Evolutionary conservation across 1,140 invertebrate species (phyloP).

Genomic region (Rhizoglyphus robini): DNA sequence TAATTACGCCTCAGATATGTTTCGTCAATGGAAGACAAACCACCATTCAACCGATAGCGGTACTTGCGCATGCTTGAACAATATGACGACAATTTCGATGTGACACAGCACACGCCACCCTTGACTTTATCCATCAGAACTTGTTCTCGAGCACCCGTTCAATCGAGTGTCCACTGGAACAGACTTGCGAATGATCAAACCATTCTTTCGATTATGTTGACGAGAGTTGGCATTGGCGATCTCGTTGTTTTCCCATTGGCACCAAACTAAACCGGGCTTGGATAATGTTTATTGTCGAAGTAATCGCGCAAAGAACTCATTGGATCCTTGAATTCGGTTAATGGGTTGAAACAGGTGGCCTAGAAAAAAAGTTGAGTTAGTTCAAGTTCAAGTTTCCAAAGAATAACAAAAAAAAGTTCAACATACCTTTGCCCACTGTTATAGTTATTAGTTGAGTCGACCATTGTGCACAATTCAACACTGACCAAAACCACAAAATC

Average conservation of each 20-base stretch:
- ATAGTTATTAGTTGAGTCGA: no score
- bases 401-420: no score
- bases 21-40: conserved; percentile 95
- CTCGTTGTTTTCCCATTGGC: conserved; percentile 99
- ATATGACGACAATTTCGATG: conserved; percentile 93
- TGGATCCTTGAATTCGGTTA: not conserved
- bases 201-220: conserved; percentile 98
- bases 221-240: conserved; percentile 98
- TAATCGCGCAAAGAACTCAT: conserved; percentile 52
- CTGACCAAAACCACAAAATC: no score
- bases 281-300: conserved; percentile 97
- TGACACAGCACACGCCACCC: conserved; percentile 85
- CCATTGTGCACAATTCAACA: no score
- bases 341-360: no score
- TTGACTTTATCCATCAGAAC: no score
- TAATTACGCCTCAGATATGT: conserved; percentile 87
- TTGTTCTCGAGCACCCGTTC: conserved; percentile 93
- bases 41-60: conserved; percentile 95
- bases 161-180: conserved; percentile 94
- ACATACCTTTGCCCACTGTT: no score
- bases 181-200: conserved; percentile 98
- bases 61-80: conserved; percentile 94
- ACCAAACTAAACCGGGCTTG: conserved; percentile 99
- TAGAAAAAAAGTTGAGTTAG: not conserved
- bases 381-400: no score